Evolutionary conservation across 2,113 vertebrate species (phyloP), one percentile per base, ranked within the genome.

Genomic region (Syrrhaptes paradoxus): DNA sequence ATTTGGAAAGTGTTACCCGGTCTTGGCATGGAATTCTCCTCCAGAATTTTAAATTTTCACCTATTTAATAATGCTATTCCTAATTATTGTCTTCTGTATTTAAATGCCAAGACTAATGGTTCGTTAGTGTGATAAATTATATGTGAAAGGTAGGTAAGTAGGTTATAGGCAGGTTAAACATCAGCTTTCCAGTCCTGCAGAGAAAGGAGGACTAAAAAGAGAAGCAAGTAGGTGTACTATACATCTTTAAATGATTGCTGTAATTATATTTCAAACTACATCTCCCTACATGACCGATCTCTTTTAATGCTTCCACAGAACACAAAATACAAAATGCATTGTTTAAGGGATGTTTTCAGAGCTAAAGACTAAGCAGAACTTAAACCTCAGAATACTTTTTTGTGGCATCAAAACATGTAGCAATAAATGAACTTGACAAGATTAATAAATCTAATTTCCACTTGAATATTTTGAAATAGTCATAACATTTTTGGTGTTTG

Each of bases 261-360:
- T 76, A 96, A 97, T 94, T 96, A 82, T 41, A 52, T 82, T 91
- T 93, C 81, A 66, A 57, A 85, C 74, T 85, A 75, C 78, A 65
- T 66, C 51, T 93, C 38, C 63, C 51, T 83, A 81, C 90, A 67
- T 88, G 87, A 67, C 63, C 85, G 85, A 89, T 59, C 94, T 85
- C 87, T 74, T 63, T 55, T 91, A 95, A 85, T 80, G 79, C 65
- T 86, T 93, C 45, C 65, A 83, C 26, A 59, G 85, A 93, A 83
- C 34, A 83, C 26, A 78, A 90, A 95, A 58, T 79, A 76, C 17
- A 93, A 91, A 89, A 93, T 62, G 16, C 32, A 55, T 66, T 87
- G 58, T 87, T 71, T 72, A 54, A 94, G 88, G 34, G 31, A 88
- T 8, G 43, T 74, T 80, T 68, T 90, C 51, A 71, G 62, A 89